Evolutionary conservation across 2,113 vertebrate species (phyloP), one percentile per base, ranked within the genome.

Genomic region (Bothrops jararaca): DNA sequence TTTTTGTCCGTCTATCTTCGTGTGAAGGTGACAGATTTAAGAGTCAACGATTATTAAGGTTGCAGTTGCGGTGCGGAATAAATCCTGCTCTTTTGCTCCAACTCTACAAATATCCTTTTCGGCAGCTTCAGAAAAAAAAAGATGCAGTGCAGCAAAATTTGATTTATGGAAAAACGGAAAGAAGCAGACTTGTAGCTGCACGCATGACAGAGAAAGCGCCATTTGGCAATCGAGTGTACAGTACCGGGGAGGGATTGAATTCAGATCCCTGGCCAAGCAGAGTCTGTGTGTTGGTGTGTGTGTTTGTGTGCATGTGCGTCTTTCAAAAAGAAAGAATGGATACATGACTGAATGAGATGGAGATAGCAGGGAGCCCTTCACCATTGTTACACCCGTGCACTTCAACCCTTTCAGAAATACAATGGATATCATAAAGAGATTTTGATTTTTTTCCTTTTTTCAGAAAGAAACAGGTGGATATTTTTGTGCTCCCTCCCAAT

Each of bases 121-220:
- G 60, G 50, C 4, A 34, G 22, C 24, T 90, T 94, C 94, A 60
- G 90, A 50, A 50, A 94, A 50, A 94, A 92, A 94, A 56, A 92
- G 60, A 95, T 88, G 89, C 94, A 95, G 26, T 80, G 11, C 22
- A 52, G 94, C 18, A 74, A 95, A 69, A 2, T 91, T 53, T 94
- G 39, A 94, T 58, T 23, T 94, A 93, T 26, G 89, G 26, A 94
- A 34, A 57, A 24, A 89, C 89, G 93, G 94, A 42, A 87, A 4
- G 6, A n/a, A 87, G 80, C 85, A 91, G 95, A 94, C 94, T 42
- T 42, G 15, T 91, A 95, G 92, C 29, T 74, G 34, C 56, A n/a
- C 24, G 20, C 58, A 60, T 7, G 29, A 7, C 1, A 29, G 11
- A 56, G 34, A 6, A 12, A 42, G 0, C 4, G 39, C 22, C 24